Evolutionary conservation across 2,113 vertebrate species (phyloP).

Genomic region (Actenoides lindsayi): DNA sequence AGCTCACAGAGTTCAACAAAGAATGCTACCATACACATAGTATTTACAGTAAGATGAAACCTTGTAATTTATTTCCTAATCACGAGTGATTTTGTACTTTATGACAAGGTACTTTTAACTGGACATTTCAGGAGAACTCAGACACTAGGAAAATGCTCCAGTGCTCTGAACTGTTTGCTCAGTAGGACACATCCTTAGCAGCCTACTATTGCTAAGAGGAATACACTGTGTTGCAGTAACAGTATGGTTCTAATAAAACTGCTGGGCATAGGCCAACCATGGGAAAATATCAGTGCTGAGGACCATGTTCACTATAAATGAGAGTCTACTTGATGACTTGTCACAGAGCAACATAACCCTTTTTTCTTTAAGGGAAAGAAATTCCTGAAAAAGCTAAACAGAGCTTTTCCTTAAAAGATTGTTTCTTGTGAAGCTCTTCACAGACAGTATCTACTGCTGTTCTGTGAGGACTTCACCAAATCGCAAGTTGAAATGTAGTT

Average conservation of each 20-base stretch:
- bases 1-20: background rate
- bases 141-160: background rate
- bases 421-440: background rate
- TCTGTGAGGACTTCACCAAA: background rate
- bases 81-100: background rate
- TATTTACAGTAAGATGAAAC: background rate
- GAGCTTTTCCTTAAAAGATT: background rate
- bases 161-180: background rate
- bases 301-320: rapidly evolving
- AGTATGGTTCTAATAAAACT: background rate
- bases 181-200: background rate
- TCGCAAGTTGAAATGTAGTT: background rate
- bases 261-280: background rate
- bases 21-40: rapidly evolving
- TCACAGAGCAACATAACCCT: background rate
- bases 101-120: background rate
- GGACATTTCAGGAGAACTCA: background rate
- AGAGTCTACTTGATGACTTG: background rate
- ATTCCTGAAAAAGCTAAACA: background rate
- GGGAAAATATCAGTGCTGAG: background rate
- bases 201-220: background rate
- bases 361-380: background rate
- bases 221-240: background rate
- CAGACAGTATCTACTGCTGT: background rate
- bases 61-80: background rate